phyloP scores from a whole-genome alignment of 2,888 invertebrate species.

The Cantharis rustica region DNA sequence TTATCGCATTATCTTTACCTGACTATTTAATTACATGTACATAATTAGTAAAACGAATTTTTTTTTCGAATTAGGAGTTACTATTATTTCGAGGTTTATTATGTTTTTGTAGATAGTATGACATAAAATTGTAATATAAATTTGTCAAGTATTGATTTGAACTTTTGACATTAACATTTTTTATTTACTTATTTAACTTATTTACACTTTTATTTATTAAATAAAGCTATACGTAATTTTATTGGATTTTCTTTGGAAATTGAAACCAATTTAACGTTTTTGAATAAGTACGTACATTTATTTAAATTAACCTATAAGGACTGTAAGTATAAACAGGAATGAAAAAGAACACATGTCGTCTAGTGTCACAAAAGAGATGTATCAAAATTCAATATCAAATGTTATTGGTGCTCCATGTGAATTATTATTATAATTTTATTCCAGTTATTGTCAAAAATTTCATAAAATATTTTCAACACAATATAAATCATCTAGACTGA shows the following conservation, averaged over 20 bases:
- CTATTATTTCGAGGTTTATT: neutral
- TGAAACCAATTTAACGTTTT: neutral
- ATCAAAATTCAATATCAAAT: neutral
- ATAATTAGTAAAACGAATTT: neutral
- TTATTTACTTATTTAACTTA: neutral
- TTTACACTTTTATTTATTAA: neutral
- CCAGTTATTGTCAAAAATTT: too few relatives aligned
- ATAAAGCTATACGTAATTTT: neutral
- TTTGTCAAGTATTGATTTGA: neutral
- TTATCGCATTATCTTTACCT: neutral
- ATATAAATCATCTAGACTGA: neutral
- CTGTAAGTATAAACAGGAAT: too few relatives aligned
- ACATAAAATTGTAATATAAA: neutral
- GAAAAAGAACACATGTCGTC: too few relatives aligned
- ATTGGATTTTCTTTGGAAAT: neutral
- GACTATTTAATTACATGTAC: neutral
- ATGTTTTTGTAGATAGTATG: neutral
- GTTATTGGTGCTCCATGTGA: too few relatives aligned
- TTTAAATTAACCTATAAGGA: neutral
- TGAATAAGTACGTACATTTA: neutral
- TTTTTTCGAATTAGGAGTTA: neutral
- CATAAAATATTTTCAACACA: too few relatives aligned
- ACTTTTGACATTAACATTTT: neutral
- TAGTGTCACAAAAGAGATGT: neutral
- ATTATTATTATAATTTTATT: too few relatives aligned